Percentiles rank a stretch among this genome's conserved stretches.
Conservation (phyloP, 2,888 invertebrate species). For the Nemotelus nigrinus region DNA sequence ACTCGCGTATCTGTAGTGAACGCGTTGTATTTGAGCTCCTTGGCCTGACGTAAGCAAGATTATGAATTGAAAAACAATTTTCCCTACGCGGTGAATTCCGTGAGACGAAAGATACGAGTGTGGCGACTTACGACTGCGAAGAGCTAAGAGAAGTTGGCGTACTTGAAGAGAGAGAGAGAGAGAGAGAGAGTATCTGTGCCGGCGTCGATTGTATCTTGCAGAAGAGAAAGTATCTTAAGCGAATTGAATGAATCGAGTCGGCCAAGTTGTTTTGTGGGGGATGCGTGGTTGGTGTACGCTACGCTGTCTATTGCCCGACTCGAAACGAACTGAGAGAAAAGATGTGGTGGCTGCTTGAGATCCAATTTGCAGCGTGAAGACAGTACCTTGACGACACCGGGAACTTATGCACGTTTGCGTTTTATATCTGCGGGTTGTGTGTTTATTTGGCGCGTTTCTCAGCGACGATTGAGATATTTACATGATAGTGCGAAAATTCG, state of each 20-base stretch:
- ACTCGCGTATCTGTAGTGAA: neutral
- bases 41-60: neutral
- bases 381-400: slow-evolving; percentile 31
- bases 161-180: neutral
- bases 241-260: too few relatives aligned
- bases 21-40: too few relatives aligned
- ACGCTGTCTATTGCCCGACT: too few relatives aligned
- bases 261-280: too few relatives aligned
- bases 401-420: slow-evolving; percentile 13
- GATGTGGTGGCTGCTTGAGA: slow-evolving; percentile 11
- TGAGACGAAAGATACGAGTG: too few relatives aligned
- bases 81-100: too few relatives aligned
- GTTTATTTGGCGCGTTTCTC: neutral
- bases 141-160: neutral
- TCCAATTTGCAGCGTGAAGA: neutral
- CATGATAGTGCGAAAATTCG: too few relatives aligned
- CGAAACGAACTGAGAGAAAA: neutral
- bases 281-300: too few relatives aligned
- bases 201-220: neutral
- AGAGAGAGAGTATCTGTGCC: slow-evolving; percentile 15
- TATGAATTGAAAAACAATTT: neutral
- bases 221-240: neutral
- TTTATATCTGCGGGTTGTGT: neutral
- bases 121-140: neutral
- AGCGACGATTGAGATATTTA: neutral